Base-by-base conservation (phyloP, 2,113 vertebrate genomes). In the Archocentrus centrarchus region DNA sequence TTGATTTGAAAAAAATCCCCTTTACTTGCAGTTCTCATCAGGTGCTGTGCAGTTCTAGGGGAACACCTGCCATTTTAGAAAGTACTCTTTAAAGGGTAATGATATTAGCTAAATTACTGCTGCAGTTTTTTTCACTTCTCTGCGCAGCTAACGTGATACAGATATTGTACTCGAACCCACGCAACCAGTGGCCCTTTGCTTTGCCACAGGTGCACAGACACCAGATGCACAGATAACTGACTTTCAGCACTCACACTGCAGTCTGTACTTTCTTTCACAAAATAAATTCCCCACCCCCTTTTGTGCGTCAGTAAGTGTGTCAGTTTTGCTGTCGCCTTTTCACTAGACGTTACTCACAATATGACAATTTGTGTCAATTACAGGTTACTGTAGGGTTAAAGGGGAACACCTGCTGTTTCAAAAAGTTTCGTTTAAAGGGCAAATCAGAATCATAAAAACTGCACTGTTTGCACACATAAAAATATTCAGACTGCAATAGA, bases 171-270 rank as follows among this genome's bases (percentile, higher is more conserved):
- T 53, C 32, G 66, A 73, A 73, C 66, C 66, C 66, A 73, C 66
- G 53, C 24, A 44, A 13, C 66, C 27, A 24, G 41, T 18, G 64
- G 64, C 22, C 41, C 39, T 47, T 47, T 68, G 64, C 64, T 68
- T 50, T 20, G 15, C 44, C 30, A 7, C 66, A 59, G 41, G 53
- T 35, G 41, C 13, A 61, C 59, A 80, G 81, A 75, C 27, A 39
- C 39, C 84, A 78, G 62, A 68, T 88, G 62, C 58, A 75, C n/a
- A 60, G 14, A 82, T 82, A 59, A 79, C 64, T 79, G 79, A 37
- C 79, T 80, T 61, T 83, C 9, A 79, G 37, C 62, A 41, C 58
- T 79, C 24, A 32, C 27, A 63, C 22, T 85, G 2, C 18, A 11
- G 83, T 35, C 39, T 70, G 15, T 66, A 20, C 53, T 81, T 35